phyloP scores from a whole-genome alignment of 2,797 vertebrate species.

The Molothrus aeneus region DNA sequence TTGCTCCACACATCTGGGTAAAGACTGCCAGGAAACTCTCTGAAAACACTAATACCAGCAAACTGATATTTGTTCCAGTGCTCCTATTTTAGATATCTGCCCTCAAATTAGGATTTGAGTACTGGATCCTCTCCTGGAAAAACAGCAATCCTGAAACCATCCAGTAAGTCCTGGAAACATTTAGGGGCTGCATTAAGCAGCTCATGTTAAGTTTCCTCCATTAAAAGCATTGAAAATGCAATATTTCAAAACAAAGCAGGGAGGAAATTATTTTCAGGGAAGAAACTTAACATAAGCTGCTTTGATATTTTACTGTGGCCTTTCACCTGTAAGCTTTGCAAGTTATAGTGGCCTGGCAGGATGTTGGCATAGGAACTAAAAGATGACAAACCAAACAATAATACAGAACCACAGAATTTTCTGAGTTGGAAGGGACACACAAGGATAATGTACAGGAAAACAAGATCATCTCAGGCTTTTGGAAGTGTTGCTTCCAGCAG shows the following conservation, averaged over 20 bases:
- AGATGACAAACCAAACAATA: not conserved
- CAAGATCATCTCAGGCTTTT: not conserved
- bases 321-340: not conserved
- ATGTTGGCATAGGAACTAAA: not conserved
- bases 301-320: not conserved
- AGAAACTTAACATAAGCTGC: not conserved
- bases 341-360: not conserved
- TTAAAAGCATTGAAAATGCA: not conserved
- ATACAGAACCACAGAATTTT: not conserved
- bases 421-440: not conserved
- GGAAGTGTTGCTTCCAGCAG: not conserved
- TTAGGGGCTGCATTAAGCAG: not conserved
- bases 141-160: not conserved
- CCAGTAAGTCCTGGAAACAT: not conserved
- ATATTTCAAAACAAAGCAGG: not conserved
- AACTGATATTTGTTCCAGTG: not conserved
- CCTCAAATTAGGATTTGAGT: not conserved
- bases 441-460: not conserved
- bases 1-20: not conserved
- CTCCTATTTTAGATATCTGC: not conserved
- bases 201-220: not conserved
- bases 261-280: not conserved
- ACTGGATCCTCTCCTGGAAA: not conserved
- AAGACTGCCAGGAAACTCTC: fast-evolving
- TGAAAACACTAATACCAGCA: not conserved